Conservation (phyloP, 2,888 invertebrate species). For the Pristionchus exspectatus region DNA sequence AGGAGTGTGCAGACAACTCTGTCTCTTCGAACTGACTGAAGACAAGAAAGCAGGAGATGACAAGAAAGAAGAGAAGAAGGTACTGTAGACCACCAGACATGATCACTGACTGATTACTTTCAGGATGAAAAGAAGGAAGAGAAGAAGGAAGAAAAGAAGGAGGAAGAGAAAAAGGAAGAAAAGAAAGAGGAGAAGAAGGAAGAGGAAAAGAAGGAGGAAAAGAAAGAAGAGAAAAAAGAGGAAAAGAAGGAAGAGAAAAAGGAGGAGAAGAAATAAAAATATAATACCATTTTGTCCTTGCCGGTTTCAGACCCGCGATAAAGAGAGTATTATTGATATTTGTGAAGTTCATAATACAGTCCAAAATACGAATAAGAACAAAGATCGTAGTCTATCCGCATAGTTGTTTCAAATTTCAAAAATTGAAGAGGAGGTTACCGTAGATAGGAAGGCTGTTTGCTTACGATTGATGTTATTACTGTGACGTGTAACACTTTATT, state of each 20-base stretch:
- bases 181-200: constrained; percentile 34
- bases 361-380: neutral
- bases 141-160: constrained; percentile 21
- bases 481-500: too few relatives aligned
- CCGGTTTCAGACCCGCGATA: constrained; percentile 4
- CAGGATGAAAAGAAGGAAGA: constrained; percentile 32
- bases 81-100: neutral
- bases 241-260: constrained; percentile 30
- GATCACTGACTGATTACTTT: too few relatives aligned
- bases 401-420: too few relatives aligned
- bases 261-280: constrained; percentile 29
- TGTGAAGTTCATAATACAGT: neutral
- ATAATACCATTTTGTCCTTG: neutral
- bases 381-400: neutral
- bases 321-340: neutral
- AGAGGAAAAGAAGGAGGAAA: constrained; percentile 10
- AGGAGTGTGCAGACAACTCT: constrained; percentile 59
- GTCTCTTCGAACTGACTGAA: constrained; percentile 49
- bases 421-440: too few relatives aligned
- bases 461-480: too few relatives aligned
- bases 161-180: constrained; percentile 32
- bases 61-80: constrained; percentile 23
- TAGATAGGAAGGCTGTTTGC: too few relatives aligned
- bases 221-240: neutral
- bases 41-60: neutral